Evolutionary conservation across 2,888 invertebrate genomes (phyloP), one percentile per base, ranked within the genome.

Genomic region (Orchesella flavescens): DNA sequence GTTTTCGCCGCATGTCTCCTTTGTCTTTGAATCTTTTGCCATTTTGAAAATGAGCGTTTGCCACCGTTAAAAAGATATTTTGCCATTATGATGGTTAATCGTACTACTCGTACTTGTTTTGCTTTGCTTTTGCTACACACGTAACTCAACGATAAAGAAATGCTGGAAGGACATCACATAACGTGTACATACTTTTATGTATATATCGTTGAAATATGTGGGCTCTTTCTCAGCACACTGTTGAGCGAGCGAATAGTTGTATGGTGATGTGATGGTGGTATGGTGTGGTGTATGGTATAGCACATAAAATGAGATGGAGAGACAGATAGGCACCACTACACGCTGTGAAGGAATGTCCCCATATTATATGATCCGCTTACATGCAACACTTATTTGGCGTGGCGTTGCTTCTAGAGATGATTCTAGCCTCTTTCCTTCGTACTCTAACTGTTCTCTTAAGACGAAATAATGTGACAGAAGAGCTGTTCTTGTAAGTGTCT

Each of bases 281-380:
- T n/a, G n/a, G n/a, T n/a, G n/a, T n/a, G n/a, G n/a, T 9, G 10
- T 46, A 10, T 59, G 59, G 59, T 21, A 21, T 21, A 44, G 66
- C 66, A 66, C 66, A 66, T 66, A 66, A 66, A 66, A 66, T 7
- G 66, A 66, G 66, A 66, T 66, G 66, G 66, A 66, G 66, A 66
- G 66, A 66, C 66, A 66, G 66, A 66, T 66, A 66, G 66, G 66
- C 66, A 66, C 66, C 66, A 66, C 44, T 66, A 44, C 66, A 66
- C 66, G n/a, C 66, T 66, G 66, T 66, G 66, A 44, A 66, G 66
- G 66, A 66, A 66, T 19, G 66, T 44, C 23, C 19, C 61, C 24
- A 10, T 24, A 44, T 44, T 12, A 9, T n/a, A 44, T 66, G 66
- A 66, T 66, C 66, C 66, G 44, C 66, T 44, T 44, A 44, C 44